phyloP scores from a whole-genome alignment of 2,888 invertebrate species.

The Nezara viridula region DNA sequence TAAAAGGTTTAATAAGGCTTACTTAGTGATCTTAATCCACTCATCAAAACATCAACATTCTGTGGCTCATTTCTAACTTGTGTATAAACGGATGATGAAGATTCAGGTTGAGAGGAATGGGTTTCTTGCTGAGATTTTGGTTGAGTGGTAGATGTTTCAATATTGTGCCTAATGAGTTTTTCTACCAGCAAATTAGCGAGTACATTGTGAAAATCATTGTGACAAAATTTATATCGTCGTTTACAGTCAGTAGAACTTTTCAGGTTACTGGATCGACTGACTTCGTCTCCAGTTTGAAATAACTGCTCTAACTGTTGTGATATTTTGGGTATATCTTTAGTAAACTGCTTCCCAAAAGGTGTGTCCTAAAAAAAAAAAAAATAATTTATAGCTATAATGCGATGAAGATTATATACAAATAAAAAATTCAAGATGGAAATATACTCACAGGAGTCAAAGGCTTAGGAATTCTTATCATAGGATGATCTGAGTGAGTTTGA shows the following conservation, averaged over 20 bases:
- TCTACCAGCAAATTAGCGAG: background rate
- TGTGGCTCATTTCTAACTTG: background rate
- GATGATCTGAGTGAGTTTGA: constrained; percentile 80
- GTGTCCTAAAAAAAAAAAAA: constrained; percentile 15
- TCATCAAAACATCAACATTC: background rate
- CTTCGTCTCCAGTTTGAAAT: background rate
- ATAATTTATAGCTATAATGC: background rate
- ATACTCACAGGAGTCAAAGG: constrained; percentile 53
- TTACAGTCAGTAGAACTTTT: background rate
- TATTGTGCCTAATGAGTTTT: background rate
- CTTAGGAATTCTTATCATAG: constrained; percentile 81
- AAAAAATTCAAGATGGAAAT: background rate
- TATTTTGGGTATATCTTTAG: constrained; percentile 43
- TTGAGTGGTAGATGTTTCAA: background rate
- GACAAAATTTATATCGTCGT: background rate
- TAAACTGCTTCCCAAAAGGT: background rate
- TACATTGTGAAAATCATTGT: background rate
- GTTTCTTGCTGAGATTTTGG: background rate
- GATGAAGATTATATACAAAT: background rate
- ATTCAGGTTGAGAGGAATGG: background rate
- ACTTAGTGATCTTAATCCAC: background rate
- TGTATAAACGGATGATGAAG: background rate
- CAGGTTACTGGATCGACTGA: background rate
- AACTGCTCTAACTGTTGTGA: background rate
- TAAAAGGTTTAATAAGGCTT: background rate